Evolutionary conservation across 2,888 invertebrate species (phyloP).

Genomic region (Drosophila anceps): DNA sequence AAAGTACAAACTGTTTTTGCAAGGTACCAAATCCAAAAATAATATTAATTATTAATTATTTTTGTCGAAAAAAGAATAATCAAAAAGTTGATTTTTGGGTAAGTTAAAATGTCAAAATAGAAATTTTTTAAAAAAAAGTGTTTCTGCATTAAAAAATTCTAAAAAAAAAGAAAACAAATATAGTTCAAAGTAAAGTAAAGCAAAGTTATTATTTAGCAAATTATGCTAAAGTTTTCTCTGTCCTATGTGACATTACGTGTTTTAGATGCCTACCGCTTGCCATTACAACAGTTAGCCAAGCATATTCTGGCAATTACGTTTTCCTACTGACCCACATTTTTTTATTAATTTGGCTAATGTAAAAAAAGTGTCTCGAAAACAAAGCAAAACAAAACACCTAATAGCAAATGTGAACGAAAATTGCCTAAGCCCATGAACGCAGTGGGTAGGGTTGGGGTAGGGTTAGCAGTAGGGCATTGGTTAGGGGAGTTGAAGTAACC

Average conservation of each 20-base stretch:
- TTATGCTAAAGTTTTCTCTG: conserved; percentile 2
- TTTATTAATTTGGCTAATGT: conserved; percentile 70
- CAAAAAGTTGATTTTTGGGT: no score
- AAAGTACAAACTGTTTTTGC: no score
- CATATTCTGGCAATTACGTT: conserved; percentile 54
- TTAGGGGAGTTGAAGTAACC: conserved; percentile 54
- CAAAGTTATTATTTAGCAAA: not conserved
- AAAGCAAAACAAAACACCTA: conserved; percentile 42
- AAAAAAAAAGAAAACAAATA: not conserved
- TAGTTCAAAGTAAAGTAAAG: not conserved
- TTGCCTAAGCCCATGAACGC: conserved; percentile 45
- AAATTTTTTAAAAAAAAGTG: no score
- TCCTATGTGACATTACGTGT: conserved; percentile 1
- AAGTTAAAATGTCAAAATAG: no score
- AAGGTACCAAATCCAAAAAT: no score
- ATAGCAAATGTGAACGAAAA: conserved; percentile 54
- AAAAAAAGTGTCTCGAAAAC: conserved; percentile 45
- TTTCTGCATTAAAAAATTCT: no score
- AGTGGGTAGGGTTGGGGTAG: not conserved
- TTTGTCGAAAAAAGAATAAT: no score
- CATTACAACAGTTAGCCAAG: conserved; percentile 52
- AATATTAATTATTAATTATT: no score
- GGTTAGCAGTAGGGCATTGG: not conserved
- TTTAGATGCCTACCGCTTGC: conserved; percentile 10
- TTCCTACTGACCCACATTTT: conserved; percentile 60